Evolutionary conservation across 2,113 vertebrate species (phyloP).

Genomic region (Cnemophilus loriae): DNA sequence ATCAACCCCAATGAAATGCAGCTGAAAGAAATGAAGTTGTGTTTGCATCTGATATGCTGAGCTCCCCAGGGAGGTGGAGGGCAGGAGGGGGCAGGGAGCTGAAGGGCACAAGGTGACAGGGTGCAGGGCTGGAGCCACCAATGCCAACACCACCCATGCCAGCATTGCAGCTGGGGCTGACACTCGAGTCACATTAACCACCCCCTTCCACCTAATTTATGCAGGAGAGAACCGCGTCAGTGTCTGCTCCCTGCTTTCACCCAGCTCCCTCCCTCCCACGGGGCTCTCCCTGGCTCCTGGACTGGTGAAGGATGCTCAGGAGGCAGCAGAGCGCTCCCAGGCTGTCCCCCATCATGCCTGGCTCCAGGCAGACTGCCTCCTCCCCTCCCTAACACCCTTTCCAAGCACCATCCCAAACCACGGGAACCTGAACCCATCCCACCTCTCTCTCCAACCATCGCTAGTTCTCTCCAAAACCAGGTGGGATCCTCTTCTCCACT

Average conservation of each 20-base stretch:
- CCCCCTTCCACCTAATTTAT: neutral
- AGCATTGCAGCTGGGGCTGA: neutral
- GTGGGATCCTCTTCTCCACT: neutral
- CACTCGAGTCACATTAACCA: neutral
- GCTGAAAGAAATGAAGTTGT: neutral
- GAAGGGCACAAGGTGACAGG: neutral
- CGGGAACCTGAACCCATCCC: fast-evolving
- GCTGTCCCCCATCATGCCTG: neutral
- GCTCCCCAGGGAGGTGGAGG: neutral
- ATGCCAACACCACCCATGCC: neutral
- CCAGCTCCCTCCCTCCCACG: neutral
- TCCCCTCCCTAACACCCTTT: neutral
- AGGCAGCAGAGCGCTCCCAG: neutral
- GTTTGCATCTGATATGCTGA: neutral
- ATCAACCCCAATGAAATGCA: neutral
- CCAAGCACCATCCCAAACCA: neutral
- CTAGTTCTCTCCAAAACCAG: neutral
- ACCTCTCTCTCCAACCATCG: neutral
- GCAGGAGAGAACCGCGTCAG: neutral
- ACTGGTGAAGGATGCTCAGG: neutral
- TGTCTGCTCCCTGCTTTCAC: neutral
- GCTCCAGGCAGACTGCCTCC: neutral
- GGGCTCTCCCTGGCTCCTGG: neutral
- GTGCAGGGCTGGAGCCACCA: neutral
- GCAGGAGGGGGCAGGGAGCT: neutral